Evolutionary conservation across 2,888 invertebrate genomes (phyloP), one percentile per base, ranked within the genome.

Genomic region (Biston stratarius): DNA sequence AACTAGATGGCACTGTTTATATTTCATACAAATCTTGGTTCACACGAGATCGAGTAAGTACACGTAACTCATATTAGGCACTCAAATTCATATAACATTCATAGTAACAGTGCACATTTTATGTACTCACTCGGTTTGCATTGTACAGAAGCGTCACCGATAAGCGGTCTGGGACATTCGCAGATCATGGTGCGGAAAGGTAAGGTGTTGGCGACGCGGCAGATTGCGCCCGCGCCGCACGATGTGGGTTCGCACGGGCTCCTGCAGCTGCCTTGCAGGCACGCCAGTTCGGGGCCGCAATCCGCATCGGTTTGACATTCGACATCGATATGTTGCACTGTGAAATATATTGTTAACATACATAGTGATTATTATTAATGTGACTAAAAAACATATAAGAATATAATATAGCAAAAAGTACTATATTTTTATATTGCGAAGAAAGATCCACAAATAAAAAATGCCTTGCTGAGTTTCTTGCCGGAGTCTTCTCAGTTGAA

Each of bases 141-240:
- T 87, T 97, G 96, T 71, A 96, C 95, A 76, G 98, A 97, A 10
- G 98, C 98, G 87, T 98, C 97, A 74, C 98, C 98, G 75, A 96
- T 95, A 78, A 96, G 97, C 70, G 97, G 97, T 68, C 96, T 96
- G 70, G 97, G 95, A 83, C 98, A 98, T 82, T 97, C 96, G 85
- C 98, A 98, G 67, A 97, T 96, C 95, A 98, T 97, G 8, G 98
- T 97, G 76, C 98, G 95, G 89, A 97, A 95, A 7, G 98, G 98
- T 72, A 98, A 89, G 0, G 97, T 97, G 81, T 98, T 97, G 34
- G 97, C 96, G 10, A 98, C 98, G 9, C 96, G 95, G 84, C 98
- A 98, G 74, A 96, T 95, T 0, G 98, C 97, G 82, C 97, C 96
- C 45, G 92, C 84, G 14, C 97, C 97, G 81, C 98, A 98, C 0